Percentiles rank a stretch among this genome's conserved stretches.
Evolutionary conservation across 1,140 invertebrate genomes (phyloP).

Genomic region (Geopemphigus sp.): DNA sequence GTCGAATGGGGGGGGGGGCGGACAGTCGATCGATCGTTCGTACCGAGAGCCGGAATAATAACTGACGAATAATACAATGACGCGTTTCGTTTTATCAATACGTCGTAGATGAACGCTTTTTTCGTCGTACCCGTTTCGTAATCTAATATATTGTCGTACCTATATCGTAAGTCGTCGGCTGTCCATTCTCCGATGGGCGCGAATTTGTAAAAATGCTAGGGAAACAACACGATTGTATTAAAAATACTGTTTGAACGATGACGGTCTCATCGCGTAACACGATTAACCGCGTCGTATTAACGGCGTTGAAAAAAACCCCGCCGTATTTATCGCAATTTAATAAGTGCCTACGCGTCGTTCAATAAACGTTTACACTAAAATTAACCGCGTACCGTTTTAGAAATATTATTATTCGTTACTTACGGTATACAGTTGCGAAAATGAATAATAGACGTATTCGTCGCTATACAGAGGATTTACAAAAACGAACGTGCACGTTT

Average conservation of each 20-base stretch:
- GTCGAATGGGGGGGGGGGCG: no score
- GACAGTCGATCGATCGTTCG: not conserved
- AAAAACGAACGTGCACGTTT: not conserved
- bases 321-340: no score
- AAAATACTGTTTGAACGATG: no score
- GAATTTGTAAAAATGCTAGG: no score
- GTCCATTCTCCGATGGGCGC: slow-evolving; percentile 13
- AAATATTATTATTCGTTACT: not conserved
- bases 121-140: not conserved
- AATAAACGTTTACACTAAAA: no score
- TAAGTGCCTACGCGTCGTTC: no score
- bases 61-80: slow-evolving; percentile 32
- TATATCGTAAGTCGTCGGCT: not conserved
- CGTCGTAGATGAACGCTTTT: not conserved
- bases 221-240: no score
- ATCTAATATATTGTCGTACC: not conserved
- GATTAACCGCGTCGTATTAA: no score
- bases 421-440: not conserved
- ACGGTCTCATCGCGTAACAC: no score
- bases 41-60: slow-evolving; percentile 24
- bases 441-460: not conserved
- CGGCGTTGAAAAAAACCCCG: no score
- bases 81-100: not conserved
- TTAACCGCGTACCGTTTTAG: not conserved
- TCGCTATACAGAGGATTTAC: slow-evolving; percentile 3